Conservation (phyloP, 2,113 vertebrate species). For the Labrus mixtus region DNA sequence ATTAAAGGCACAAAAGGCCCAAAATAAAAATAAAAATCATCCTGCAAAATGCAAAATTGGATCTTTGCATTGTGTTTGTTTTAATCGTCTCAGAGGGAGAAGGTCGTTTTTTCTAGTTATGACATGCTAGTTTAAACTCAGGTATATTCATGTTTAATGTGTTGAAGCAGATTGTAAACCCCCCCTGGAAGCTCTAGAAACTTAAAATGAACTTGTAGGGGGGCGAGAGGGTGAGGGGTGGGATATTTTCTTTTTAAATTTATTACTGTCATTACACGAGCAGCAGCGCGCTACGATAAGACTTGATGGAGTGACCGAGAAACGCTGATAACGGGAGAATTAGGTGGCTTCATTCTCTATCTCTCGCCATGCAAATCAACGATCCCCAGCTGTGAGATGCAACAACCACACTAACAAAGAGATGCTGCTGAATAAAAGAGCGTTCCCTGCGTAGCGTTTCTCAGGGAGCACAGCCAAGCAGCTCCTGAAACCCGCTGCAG, state of each 20-base stretch:
- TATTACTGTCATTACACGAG: conserved; percentile 79
- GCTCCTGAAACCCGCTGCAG: background rate
- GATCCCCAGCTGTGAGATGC: conserved; percentile 69
- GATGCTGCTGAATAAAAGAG: conserved; percentile 50
- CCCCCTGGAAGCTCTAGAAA: conserved; percentile 42
- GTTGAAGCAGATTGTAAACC: background rate
- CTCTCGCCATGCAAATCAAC: conserved; percentile 79
- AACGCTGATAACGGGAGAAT: conserved; percentile 75
- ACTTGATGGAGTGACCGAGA: conserved; percentile 74
- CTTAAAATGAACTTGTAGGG: conserved; percentile 58
- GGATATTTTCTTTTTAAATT: conserved; percentile 74
- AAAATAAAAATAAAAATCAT: no score
- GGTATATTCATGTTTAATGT: background rate
- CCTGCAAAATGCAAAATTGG: no score
- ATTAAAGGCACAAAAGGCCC: no score
- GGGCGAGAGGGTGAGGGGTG: conserved; percentile 29
- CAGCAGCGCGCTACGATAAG: conserved; percentile 70
- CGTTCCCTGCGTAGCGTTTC: conserved; percentile 44
- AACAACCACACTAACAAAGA: conserved; percentile 57
- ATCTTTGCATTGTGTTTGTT: background rate
- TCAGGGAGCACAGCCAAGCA: conserved; percentile 11
- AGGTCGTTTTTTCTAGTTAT: background rate
- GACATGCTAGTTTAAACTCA: background rate
- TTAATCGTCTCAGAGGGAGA: background rate
- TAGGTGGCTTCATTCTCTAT: conserved; percentile 70